Evolutionary conservation across 2,797 vertebrate genomes (phyloP).

Genomic region (Anas acuta): DNA sequence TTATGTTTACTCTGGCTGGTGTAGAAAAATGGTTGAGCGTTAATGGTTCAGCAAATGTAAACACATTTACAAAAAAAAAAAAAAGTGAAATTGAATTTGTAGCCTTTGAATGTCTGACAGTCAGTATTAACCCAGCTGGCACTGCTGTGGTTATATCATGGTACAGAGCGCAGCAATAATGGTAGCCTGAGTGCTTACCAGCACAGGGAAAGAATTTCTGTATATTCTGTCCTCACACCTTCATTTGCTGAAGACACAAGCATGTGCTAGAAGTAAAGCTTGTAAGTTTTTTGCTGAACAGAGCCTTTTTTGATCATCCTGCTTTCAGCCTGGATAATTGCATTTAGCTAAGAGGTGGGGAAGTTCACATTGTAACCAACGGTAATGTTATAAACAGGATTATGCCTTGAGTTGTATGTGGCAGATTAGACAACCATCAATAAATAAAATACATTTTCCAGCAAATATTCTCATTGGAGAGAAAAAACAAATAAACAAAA

Average conservation of each 20-base stretch:
- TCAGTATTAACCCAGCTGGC: neutral
- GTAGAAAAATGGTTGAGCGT: neutral
- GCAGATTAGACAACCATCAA: neutral
- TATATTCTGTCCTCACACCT: neutral
- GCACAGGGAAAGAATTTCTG: neutral
- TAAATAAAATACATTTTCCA: slow-evolving; percentile 14
- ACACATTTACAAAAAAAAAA: neutral
- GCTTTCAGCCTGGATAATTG: neutral
- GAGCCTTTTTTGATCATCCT: neutral
- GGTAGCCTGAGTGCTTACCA: accelerated
- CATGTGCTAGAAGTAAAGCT: neutral
- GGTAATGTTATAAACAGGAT: neutral
- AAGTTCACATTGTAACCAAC: neutral
- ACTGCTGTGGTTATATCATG: neutral
- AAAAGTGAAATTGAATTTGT: neutral
- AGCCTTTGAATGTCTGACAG: neutral
- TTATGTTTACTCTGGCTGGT: accelerated
- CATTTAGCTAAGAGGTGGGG: neutral
- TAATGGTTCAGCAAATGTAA: neutral
- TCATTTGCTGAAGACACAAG: neutral
- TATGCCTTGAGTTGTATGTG: neutral
- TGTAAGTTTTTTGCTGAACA: neutral
- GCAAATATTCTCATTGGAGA: neutral
- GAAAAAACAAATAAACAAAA: neutral
- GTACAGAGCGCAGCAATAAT: neutral